Evolutionary conservation across 1,140 invertebrate genomes (phyloP).

Genomic region (Zaprionus vittiger): DNA sequence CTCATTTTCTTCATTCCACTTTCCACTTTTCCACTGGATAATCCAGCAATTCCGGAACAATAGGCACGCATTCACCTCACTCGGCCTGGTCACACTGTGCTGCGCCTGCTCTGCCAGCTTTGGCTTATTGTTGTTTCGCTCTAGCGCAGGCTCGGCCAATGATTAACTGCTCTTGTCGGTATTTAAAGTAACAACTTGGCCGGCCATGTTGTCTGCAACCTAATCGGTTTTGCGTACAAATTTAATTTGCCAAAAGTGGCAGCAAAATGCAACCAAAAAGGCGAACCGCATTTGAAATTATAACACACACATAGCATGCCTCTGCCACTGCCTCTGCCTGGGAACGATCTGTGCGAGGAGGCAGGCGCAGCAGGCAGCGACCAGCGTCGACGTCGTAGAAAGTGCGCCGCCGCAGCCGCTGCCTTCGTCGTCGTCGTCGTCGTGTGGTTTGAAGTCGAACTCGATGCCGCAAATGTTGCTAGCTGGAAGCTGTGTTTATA

Average conservation of each 20-base stretch:
- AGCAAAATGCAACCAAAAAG: slow-evolving; percentile 79
- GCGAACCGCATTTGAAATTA: slow-evolving; percentile 77
- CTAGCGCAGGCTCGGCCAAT: slow-evolving; percentile 55
- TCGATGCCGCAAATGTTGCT: slow-evolving; percentile 48
- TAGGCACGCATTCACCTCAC: background rate
- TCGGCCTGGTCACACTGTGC: slow-evolving; percentile 31
- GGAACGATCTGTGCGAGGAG: slow-evolving; percentile 32
- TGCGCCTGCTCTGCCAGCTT: slow-evolving; percentile 8
- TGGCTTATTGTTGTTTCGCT: slow-evolving; percentile 28
- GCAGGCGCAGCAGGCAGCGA: background rate
- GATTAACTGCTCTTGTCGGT: slow-evolving; percentile 81
- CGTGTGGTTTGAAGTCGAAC: slow-evolving; percentile 35
- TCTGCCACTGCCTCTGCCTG: slow-evolving; percentile 23
- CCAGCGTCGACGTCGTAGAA: slow-evolving; percentile 59
- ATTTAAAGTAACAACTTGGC: slow-evolving; percentile 83
- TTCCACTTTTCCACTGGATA: background rate
- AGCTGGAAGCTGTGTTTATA: slow-evolving; percentile 82
- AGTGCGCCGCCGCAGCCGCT: slow-evolving; percentile 49
- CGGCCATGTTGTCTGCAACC: slow-evolving; percentile 76
- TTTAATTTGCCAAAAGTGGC: slow-evolving; percentile 83
- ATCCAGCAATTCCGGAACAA: background rate
- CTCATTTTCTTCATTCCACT: background rate
- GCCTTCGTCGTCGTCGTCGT: slow-evolving; percentile 7
- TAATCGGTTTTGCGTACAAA: slow-evolving; percentile 82
- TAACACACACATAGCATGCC: slow-evolving; percentile 59